Evolutionary conservation across 2,888 invertebrate species (phyloP).

Genomic region (Protonemura montana): DNA sequence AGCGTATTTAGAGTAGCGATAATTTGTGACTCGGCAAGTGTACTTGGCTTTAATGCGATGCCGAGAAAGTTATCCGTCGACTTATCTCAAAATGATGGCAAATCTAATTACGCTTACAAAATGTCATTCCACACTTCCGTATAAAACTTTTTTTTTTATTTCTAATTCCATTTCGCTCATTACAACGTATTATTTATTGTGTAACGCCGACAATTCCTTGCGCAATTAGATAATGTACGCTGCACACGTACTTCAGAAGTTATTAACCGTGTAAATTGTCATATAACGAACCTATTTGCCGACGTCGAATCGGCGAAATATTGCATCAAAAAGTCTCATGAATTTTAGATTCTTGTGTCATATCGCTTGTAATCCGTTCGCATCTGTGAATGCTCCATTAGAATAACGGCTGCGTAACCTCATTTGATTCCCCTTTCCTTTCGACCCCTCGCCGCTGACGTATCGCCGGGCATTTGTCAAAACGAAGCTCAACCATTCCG

Average conservation of each 20-base stretch:
- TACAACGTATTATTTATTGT: slow-evolving; percentile 4
- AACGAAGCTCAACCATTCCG: slow-evolving; percentile 10
- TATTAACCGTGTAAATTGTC: neutral
- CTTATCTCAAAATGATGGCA: neutral
- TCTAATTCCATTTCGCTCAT: slow-evolving; percentile 12
- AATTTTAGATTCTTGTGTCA: neutral
- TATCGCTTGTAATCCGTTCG: neutral
- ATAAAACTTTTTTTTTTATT: neutral
- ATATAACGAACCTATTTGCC: neutral
- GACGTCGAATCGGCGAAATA: neutral
- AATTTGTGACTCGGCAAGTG: slow-evolving; percentile 7
- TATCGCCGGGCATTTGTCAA: slow-evolving; percentile 33
- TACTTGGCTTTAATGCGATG: neutral
- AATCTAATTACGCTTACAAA: slow-evolving; percentile 12
- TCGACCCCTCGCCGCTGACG: slow-evolving; percentile 16
- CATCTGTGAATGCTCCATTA: neutral
- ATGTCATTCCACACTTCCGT: slow-evolving; percentile 7
- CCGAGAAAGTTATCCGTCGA: neutral
- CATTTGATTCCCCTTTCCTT: slow-evolving; percentile 15
- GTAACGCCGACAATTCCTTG: neutral
- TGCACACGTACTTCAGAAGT: neutral
- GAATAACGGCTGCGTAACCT: slow-evolving; percentile 17
- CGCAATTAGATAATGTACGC: neutral
- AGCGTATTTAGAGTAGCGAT: neutral
- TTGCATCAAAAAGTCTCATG: neutral